Evolutionary conservation across 2,888 invertebrate species (phyloP).

Genomic region (Drosophila trichaetosa): DNA sequence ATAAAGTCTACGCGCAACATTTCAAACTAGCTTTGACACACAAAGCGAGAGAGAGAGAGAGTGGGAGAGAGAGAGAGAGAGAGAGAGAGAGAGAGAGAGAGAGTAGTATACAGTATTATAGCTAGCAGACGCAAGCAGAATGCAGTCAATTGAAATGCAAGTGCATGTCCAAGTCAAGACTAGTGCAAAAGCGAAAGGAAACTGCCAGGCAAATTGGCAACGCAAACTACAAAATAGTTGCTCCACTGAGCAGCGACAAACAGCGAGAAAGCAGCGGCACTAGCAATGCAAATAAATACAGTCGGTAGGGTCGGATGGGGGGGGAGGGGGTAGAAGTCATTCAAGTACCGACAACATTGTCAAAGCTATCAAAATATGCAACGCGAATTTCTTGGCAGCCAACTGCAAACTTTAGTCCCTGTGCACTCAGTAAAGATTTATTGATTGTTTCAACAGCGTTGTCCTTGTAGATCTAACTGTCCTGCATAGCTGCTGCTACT

Average conservation of each 20-base stretch:
- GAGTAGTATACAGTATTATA: neutral
- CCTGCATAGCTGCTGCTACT: conserved; percentile 8
- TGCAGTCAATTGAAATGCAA: conserved; percentile 73
- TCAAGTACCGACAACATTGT: conserved; percentile 51
- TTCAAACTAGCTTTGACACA: conserved; percentile 22
- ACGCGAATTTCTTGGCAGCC: conserved; percentile 35
- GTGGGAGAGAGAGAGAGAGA: neutral
- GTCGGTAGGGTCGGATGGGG: neutral
- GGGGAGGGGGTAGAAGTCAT: neutral
- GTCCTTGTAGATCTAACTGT: conserved; percentile 40
- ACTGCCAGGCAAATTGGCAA: conserved; percentile 72
- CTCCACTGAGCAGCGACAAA: conserved; percentile 69
- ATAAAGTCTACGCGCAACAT: conserved; percentile 49
- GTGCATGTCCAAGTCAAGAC: conserved; percentile 54
- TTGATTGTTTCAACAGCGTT: conserved; percentile 68
- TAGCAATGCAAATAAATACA: conserved; percentile 49
- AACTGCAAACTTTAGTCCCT: conserved; percentile 35
- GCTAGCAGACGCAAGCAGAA: conserved; percentile 31
- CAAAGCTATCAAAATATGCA: conserved; percentile 39
- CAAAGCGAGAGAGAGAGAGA: neutral
- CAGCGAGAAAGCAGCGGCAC: conserved; percentile 31
- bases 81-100: neutral
- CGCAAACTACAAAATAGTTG: conserved; percentile 74
- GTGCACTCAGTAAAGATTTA: conserved; percentile 74
- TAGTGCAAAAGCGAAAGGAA: conserved; percentile 49